Base-by-base conservation (phyloP, 2,888 invertebrate genomes). In the Aricia artaxerxes region DNA sequence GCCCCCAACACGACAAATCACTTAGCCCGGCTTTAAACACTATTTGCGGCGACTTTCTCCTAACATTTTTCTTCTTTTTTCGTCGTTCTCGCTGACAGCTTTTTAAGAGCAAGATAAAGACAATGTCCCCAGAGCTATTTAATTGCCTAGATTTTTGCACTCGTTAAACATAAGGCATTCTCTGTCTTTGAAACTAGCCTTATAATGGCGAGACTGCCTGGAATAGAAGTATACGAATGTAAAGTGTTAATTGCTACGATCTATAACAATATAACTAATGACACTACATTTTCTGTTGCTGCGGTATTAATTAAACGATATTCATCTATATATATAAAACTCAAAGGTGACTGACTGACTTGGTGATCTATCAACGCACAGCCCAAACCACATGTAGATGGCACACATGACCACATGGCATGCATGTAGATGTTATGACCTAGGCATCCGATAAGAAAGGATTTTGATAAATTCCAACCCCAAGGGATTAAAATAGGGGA, bases 1-100 rank as follows among this genome's bases (percentile, higher is more conserved):
- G 91, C 90, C 92, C 91, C 86, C 90, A 86, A 93, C 93, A 92
- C 89, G 89, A 89, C 90, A 92, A 92, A 90, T 92, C 93, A 91
- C 93, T 93, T 92, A 92, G 87, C 87, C 86, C 84, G 85, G 84
- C 85, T 87, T 87, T 85, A 85, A 80, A 86, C 86, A 86, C 87
- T 86, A 86, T 87, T 86, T 86, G 82, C 81, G 83, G 83, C 84
- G 81, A 85, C 84, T 87, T 88, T 88, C 87, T 84, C 81, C 80
- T 53, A 82, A 83, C 82, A 83, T 80, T 81, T 80, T 79, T 80
- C 79, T 79, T 79, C 75, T 77, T 73, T 79, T 57, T 80, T 80
- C 76, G 76, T 76, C 61, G 79, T 69, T 82, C 79, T 44, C 72
- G 73, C 80, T 80, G 80, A 80, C 79, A 79, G 76, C 79, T 80